Evolutionary conservation across 2,797 vertebrate species (phyloP).

Genomic region (Euthynnus affinis): DNA sequence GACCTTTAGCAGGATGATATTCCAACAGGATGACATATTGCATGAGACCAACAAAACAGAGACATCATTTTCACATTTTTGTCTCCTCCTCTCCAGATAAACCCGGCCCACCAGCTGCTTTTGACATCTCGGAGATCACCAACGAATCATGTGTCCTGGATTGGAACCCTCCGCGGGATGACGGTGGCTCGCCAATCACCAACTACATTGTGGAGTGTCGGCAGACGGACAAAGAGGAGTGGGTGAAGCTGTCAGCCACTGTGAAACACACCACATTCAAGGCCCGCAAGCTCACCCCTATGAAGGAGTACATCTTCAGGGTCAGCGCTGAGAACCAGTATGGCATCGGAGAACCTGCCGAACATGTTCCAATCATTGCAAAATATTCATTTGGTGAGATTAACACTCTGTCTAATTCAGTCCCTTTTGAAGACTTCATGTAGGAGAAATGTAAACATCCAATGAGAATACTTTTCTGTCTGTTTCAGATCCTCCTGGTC

Average conservation of each 20-base stretch:
- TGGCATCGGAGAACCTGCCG: conserved; percentile 92
- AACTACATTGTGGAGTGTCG: conserved; percentile 96
- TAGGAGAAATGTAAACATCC: too few relatives aligned
- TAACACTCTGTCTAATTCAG: too few relatives aligned
- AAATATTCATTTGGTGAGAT: conserved; percentile 95
- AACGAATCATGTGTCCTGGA: conserved; percentile 94
- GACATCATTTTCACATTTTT: background rate
- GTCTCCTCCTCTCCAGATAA: conserved; percentile 87
- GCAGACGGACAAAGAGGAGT: conserved; percentile 92
- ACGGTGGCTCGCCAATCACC: conserved; percentile 94
- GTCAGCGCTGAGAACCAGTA: conserved; percentile 99
- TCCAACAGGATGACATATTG: background rate
- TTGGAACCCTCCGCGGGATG: conserved; percentile 98
- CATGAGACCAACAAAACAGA: background rate
- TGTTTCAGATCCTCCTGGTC: conserved; percentile 91
- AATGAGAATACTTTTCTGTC: background rate
- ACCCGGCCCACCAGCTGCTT: conserved; percentile 97
- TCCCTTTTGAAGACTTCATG: background rate
- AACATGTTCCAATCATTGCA: conserved; percentile 92
- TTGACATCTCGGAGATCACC: conserved; percentile 97
- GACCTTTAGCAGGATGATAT: too few relatives aligned
- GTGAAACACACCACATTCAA: conserved; percentile 96
- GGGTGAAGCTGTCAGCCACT: conserved; percentile 97
- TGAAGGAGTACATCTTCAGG: conserved; percentile 97
- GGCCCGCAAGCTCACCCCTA: conserved; percentile 90